Conservation (phyloP, 1,140 invertebrate genomes). For the Gryon sp. region DNA sequence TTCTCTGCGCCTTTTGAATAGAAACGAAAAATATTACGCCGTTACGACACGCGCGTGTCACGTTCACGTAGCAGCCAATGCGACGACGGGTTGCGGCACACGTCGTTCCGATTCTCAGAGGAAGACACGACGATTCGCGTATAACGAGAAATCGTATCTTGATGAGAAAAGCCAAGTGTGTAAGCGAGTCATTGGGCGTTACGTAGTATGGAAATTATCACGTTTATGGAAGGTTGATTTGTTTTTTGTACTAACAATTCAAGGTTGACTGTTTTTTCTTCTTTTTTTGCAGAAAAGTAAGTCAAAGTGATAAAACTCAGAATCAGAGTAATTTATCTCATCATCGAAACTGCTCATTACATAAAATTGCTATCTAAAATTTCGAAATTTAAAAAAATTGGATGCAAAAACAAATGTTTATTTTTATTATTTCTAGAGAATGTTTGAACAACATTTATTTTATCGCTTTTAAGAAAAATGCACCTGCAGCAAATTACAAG, state of each 20-base stretch:
- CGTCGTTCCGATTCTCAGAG: conserved; percentile 73
- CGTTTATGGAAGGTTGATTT: conserved; percentile 14
- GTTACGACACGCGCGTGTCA: conserved; percentile 41
- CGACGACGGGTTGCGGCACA: conserved; percentile 58
- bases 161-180: conserved; percentile 53
- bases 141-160: conserved; percentile 70
- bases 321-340: no score
- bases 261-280: conserved; percentile 9
- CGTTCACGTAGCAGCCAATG: conserved; percentile 31
- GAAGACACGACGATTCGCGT: conserved; percentile 60
- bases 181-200: conserved; percentile 38
- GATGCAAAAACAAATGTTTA: no score
- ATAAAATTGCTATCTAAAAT: no score
- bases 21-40: conserved; percentile 33
- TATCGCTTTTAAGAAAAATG: no score
- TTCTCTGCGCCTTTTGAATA: conserved; percentile 54
- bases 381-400: no score
- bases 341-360: no score
- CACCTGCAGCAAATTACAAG: no score
- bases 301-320: no score
- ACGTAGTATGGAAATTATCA: conserved; percentile 23
- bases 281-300: background rate
- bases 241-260: conserved; percentile 24
- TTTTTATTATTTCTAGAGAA: no score
- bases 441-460: no score